phyloP scores from a whole-genome alignment of 1,140 invertebrate genomes.

The Fopius arisanus region DNA sequence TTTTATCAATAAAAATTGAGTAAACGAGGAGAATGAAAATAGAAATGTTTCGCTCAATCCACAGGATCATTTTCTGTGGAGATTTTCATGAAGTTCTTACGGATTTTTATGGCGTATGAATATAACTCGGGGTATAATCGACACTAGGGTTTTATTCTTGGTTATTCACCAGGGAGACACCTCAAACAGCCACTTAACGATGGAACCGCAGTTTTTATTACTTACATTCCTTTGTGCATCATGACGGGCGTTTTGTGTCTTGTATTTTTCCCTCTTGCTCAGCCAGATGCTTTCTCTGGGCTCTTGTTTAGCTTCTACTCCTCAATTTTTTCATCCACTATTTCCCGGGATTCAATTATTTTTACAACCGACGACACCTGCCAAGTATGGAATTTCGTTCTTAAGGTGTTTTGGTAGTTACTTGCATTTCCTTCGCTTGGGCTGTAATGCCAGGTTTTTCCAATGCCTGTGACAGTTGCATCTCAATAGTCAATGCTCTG shows the following conservation, averaged over 20 bases:
- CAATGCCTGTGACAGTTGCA: too few relatives aligned
- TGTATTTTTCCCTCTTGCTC: neutral
- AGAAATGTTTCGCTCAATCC: too few relatives aligned
- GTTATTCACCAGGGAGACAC: neutral
- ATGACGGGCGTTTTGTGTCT: conserved; percentile 2
- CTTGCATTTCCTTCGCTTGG: neutral
- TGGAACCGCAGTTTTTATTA: conserved; percentile 10
- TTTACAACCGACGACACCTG: neutral
- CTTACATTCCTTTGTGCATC: conserved; percentile 1
- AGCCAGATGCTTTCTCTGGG: neutral
- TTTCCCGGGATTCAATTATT: neutral
- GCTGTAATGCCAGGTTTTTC: neutral
- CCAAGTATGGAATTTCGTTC: conserved; percentile 5
- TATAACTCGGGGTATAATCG: neutral
- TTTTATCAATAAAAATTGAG: too few relatives aligned
- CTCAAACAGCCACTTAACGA: conserved; percentile 1
- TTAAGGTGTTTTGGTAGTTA: neutral
- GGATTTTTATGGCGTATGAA: neutral
- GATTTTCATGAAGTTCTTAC: neutral
- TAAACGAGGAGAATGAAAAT: too few relatives aligned
- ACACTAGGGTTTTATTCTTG: neutral
- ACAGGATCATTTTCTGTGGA: neutral
- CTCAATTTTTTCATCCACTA: neutral
- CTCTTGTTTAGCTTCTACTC: neutral
- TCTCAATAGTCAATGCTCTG: too few relatives aligned